Evolutionary conservation across 2,888 invertebrate genomes (phyloP), one percentile per base, ranked within the genome.

Genomic region (Ametastegia equiseti): DNA sequence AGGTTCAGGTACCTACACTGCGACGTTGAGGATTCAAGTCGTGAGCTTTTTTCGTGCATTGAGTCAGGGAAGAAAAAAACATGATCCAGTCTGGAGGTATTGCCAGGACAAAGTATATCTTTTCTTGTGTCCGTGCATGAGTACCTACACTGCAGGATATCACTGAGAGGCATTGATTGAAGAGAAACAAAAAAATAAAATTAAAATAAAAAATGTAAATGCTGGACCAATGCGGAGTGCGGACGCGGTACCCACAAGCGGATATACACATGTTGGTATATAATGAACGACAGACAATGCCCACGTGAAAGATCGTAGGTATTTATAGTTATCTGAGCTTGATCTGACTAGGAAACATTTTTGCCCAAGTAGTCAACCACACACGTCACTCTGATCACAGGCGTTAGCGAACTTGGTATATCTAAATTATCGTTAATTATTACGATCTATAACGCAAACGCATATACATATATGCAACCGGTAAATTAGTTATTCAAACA

Each of bases 241-340:
- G 19, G 69, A 42, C 69, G 71, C 67, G 45, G 47, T n/a, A n/a
- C n/a, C 6, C 71, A 47, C 45, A 71, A 27, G 71, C 71, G 71
- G 71, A 71, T 71, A 71, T 47, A 67, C 5, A n/a, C 42, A 19
- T n/a, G n/a, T n/a, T n/a, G n/a, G n/a, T n/a, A n/a, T n/a, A n/a
- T n/a, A n/a, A n/a, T n/a, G n/a, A 47, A 45, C 71, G 42, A 47
- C 45, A 36, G 42, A 71, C 47, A 71, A 71, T 71, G 71, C 42
- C 71, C 71, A 47, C 71, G 71, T 71, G 45, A 71, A 71, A 71
- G 71, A 71, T 71, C 47, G 71, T 47, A 33, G 71, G 71, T 71
- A 71, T 71, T 71, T 71, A 42, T 71, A 71, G 71, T 71, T 71
- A 71, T 71, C 71, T 47, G 42, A n/a, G 15, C 47, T 71, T 27